These are phyloP conservation scores for Oreochromis aureus DNA, from an alignment of 2,113 vertebrate species.

Conservation along the genomic window DNA sequence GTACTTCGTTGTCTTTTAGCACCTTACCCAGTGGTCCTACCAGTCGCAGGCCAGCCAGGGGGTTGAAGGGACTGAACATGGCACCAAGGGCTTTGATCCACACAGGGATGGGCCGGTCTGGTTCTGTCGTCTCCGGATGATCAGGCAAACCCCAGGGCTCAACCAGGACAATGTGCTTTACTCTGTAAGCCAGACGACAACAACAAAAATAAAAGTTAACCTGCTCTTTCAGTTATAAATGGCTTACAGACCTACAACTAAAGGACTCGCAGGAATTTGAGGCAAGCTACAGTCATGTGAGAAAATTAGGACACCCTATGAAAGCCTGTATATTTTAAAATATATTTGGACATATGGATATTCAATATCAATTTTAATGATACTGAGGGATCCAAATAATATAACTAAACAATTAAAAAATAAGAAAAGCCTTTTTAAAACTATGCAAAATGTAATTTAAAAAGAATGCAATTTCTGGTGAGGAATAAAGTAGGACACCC, in stretches of 20 bases:
- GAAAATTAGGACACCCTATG: no score
- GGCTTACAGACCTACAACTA: not conserved
- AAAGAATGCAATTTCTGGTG: no score
- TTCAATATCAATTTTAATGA: no score
- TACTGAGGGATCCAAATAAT: no score
- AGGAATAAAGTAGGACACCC: no score
- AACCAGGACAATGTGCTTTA: slow-evolving; percentile 89
- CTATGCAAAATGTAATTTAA: no score
- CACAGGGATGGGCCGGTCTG: slow-evolving; percentile 84
- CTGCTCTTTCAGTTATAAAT: not conserved
- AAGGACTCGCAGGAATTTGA: not conserved
- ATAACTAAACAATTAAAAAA: no score
- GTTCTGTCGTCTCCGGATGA: slow-evolving; percentile 75
- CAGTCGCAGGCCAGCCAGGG: slow-evolving; percentile 87
- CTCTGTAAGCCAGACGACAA: slow-evolving; percentile 60
- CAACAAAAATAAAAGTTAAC: not conserved
- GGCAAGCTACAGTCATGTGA: no score
- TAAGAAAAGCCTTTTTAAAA: no score
- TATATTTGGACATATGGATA: no score
- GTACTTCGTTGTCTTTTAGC: not conserved
- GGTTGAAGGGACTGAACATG: slow-evolving; percentile 89
- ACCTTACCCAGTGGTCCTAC: slow-evolving; percentile 88
- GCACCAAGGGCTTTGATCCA: slow-evolving; percentile 94
- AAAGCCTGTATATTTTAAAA: no score
- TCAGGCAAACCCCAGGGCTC: slow-evolving; percentile 97